Evolutionary conservation across 2,113 vertebrate genomes (phyloP), one percentile per base, ranked within the genome.

Genomic region (Anoura caudifer): DNA sequence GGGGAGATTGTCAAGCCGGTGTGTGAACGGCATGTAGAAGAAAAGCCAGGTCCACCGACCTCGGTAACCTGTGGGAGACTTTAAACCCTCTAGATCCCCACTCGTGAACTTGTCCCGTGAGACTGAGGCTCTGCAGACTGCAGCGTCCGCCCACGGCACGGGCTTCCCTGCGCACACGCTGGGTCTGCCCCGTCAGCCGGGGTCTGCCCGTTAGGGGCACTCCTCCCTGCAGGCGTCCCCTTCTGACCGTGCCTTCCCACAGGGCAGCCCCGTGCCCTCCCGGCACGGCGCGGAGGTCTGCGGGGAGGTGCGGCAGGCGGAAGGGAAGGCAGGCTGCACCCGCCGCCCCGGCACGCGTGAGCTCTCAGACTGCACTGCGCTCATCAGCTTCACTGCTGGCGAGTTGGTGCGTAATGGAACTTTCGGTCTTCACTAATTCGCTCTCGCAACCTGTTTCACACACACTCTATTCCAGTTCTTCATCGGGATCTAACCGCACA

Each of bases 101-200:
- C 38, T 56, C 33, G 0, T 31, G 59, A 63, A 3, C 67, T 28
- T 22, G 20, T 33, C 11, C 7, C 22, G 43, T 41, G 19, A 33
- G 33, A 7, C 3, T 8, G 19, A 61, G 59, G 4, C 7, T 8
- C n/a, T 22, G 16, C 1, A 22, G 10, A 36, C 28, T 22, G 36
- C 1, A 1, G 17, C 24, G 10, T 38, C 26, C 3, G 9, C 16
- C 28, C 14, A 0, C 1, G 16, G 28, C 67, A 8, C 3, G 19
- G 75, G 20, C 2, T 7, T 19, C 38, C 17, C 31, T 19, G 76
- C 79, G 0, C 7, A 15, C 56, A 0, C 2, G 24, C 4, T 41
- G 54, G 43, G 3, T 65, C 59, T 38, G 36, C 45, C n/a, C 43
- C n/a, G 19, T 45, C 43, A 13, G 8, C 28, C 38, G 33, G 7